Percentiles rank a stretch among this genome's conserved stretches.
Evolutionary conservation across 2,113 vertebrate species (phyloP).

Genomic region (Empidonax alnorum): DNA sequence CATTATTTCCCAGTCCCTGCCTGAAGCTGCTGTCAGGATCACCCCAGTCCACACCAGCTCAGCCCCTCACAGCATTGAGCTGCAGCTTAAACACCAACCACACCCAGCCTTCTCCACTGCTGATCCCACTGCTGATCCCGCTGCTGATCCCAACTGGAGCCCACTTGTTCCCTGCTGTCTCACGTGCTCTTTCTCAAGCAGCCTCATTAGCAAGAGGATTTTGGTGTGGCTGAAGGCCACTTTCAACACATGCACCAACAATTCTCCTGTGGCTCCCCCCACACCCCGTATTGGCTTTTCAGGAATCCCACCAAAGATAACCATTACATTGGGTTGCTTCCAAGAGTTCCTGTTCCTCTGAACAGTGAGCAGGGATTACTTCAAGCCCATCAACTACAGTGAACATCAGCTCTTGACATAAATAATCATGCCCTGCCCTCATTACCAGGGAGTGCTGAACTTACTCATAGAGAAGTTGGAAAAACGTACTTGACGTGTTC

Average conservation of each 20-base stretch:
- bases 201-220: background rate
- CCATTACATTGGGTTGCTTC: background rate
- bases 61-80: background rate
- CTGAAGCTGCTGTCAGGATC: background rate
- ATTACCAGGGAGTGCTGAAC: background rate
- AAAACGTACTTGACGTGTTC: background rate
- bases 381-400: background rate
- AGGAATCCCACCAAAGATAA: background rate
- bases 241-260: background rate
- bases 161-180: background rate
- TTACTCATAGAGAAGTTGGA: background rate
- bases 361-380: background rate
- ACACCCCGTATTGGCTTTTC: background rate
- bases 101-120: background rate
- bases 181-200: background rate
- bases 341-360: background rate
- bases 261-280: background rate
- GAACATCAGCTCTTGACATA: background rate
- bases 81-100: background rate
- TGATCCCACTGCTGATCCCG: background rate
- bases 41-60: background rate
- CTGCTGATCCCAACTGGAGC: background rate
- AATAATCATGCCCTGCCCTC: background rate
- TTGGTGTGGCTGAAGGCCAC: background rate
- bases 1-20: background rate